Evolutionary conservation across 2,113 vertebrate genomes (phyloP).

Genomic region (Ptyas mucosa): DNA sequence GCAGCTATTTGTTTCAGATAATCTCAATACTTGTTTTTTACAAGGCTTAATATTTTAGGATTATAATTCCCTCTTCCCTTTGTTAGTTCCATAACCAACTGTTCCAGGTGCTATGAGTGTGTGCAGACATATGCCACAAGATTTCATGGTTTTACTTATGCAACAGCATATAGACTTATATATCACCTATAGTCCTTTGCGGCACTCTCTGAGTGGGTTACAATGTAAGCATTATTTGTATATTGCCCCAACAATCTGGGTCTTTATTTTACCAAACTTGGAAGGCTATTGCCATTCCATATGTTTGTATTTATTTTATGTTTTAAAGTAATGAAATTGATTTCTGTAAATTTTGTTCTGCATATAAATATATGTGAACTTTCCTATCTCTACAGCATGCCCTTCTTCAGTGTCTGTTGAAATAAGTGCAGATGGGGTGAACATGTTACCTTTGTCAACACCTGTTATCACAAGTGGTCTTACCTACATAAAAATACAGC

Average conservation of each 20-base stretch:
- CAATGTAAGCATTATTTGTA: neutral
- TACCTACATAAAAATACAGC: conserved; percentile 98
- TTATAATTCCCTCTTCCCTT: neutral
- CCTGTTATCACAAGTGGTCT: conserved; percentile 94
- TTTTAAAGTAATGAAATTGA: neutral
- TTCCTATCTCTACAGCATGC: conserved; percentile 75
- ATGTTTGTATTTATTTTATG: neutral
- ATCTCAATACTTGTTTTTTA: neutral
- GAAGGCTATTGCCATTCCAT: neutral
- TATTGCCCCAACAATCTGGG: neutral
- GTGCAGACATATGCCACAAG: neutral
- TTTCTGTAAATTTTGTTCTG: neutral
- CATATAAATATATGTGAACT: neutral
- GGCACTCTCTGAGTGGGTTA: neutral
- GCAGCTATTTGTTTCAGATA: neutral
- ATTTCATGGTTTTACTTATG: neutral
- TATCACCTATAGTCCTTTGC: neutral
- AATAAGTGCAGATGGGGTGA: conserved; percentile 95
- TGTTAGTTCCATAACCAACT: neutral
- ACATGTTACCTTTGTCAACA: conserved; percentile 95
- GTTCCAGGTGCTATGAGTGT: neutral
- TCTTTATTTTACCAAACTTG: neutral
- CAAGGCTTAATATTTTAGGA: neutral
- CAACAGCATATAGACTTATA: neutral
- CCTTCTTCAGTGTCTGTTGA: conserved; percentile 97